Evolutionary conservation across 1,140 invertebrate genomes (phyloP), one percentile per base, ranked within the genome.

Genomic region (Drosophila hydei): DNA sequence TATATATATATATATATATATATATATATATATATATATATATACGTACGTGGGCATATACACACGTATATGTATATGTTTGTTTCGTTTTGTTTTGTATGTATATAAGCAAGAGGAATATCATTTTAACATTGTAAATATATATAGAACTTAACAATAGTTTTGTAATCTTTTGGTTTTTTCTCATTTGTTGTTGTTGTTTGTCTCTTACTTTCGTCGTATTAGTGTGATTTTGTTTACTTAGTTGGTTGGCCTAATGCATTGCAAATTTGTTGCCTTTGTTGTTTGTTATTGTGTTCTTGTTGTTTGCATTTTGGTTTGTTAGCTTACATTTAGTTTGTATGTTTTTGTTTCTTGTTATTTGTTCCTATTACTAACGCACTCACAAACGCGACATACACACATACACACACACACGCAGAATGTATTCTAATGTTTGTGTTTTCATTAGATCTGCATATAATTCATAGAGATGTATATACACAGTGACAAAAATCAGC

Each of bases 21-120:
- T 48, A 64, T 73, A 61, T 79, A 64, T 64, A 73, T 73, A 23
- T 50, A 47, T 73, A 23, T 50, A 16, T 69, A 25, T 45, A 18
- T 63, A 40, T 67, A n/a, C n/a, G n/a, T n/a, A n/a, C n/a, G 48
- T 65, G 42, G 48, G 71, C 65, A 52, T 65, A 83, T 83, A 62
- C 79, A 68, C 68, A 75, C 76, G 70, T 71, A 40, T 71, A 61
- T 77, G 40, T 69, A 58, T 63, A 50, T 61, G 45, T 75, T 40
- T 83, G 33, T 72, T 16, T 69, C 2, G n/a, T 14, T 40, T 42
- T 59, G n/a, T n/a, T 69, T 67, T 70, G 38, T 73, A 42, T 74
- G 55, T 77, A 73, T 87, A 81, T 76, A 87, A 75, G 81, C 75
- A 87, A 87, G 78, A 87, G 83, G 83, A 87, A 88, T 88, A 88